Conservation (phyloP, 2,888 invertebrate species). For the Julus scanicus region DNA sequence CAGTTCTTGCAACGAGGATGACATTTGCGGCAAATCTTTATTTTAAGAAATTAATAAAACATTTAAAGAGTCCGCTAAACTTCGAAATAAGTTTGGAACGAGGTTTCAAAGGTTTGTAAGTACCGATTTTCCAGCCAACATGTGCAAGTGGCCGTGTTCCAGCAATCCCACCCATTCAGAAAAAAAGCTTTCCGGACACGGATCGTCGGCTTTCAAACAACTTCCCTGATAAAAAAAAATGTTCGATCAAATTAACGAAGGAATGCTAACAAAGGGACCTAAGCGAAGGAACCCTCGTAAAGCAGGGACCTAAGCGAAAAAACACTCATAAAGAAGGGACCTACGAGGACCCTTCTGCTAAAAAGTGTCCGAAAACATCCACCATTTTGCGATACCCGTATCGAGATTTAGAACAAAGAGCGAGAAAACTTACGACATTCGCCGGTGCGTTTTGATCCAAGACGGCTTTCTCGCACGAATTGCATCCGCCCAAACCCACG, state of each 20-base stretch:
- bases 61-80: neutral
- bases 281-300: no score
- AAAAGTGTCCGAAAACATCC: no score
- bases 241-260: neutral
- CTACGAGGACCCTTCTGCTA: no score
- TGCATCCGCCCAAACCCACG: constrained; percentile 86
- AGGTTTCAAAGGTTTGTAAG: constrained; percentile 49
- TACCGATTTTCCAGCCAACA: constrained; percentile 80
- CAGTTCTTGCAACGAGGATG: constrained; percentile 90
- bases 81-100: neutral
- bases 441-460: constrained; percentile 57
- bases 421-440: neutral
- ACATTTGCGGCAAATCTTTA: constrained; percentile 84
- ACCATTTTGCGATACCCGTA: no score
- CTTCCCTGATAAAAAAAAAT: constrained; percentile 66
- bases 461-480: constrained; percentile 87
- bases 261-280: no score
- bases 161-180: constrained; percentile 81
- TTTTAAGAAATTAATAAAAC: neutral
- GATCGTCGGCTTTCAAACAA: constrained; percentile 82
- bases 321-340: no score
- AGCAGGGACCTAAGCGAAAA: no score
- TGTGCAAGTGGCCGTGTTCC: constrained; percentile 75
- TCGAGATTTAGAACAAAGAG: no score
- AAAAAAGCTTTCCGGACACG: constrained; percentile 82